Percentiles rank a stretch among this genome's conserved stretches.
Conservation (phyloP, 2,113 vertebrate species). For the Anguilla japonica region DNA sequence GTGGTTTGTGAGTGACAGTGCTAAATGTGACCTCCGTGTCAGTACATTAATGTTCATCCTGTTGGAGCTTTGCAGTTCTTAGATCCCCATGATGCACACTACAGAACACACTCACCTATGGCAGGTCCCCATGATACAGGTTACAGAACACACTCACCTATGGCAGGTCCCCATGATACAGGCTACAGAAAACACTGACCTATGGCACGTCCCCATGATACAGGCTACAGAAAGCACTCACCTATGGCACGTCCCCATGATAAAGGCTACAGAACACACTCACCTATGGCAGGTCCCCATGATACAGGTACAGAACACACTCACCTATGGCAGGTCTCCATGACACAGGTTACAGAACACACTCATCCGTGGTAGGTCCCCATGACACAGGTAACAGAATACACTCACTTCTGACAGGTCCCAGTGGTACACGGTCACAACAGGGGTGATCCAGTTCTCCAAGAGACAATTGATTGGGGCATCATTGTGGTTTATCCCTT, state of each 20-base stretch:
- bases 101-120: background rate
- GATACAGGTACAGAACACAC: conserved; percentile 60
- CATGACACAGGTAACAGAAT: conserved; percentile 57
- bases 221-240: conserved; percentile 49
- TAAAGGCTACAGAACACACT: conserved; percentile 56
- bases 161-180: conserved; percentile 55
- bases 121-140: background rate
- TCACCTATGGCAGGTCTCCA: conserved; percentile 67
- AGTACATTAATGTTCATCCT: too few relatives aligned
- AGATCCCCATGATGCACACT: background rate
- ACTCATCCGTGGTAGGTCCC: conserved; percentile 74
- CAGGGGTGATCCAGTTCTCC: conserved; percentile 79
- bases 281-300: conserved; percentile 73
- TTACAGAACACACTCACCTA: background rate
- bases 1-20: background rate
- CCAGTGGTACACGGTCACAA: conserved; percentile 88
- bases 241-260: conserved; percentile 76
- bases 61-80: too few relatives aligned
- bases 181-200: conserved; percentile 61
- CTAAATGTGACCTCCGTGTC: too few relatives aligned
- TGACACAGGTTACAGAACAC: conserved; percentile 58
- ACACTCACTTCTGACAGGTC: conserved; percentile 84
- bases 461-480: conserved; percentile 81
- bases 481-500: conserved; percentile 81
- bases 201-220: conserved; percentile 73